Evolutionary conservation across 2,888 invertebrate species (phyloP), one percentile per base, ranked within the genome.

Genomic region (Sminthurides aquaticus): DNA sequence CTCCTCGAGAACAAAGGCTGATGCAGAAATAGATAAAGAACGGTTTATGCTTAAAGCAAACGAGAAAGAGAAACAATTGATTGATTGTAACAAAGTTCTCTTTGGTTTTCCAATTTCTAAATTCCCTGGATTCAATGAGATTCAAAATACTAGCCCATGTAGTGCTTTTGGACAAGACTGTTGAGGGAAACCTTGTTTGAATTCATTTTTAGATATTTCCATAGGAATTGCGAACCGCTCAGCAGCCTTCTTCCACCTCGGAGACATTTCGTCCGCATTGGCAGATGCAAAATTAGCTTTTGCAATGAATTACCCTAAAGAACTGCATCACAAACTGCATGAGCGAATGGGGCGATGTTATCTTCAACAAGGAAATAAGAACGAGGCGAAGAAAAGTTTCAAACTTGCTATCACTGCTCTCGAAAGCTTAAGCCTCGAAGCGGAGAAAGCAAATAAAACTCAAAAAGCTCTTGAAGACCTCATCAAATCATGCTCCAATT

Each of bases 151-250:
- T n/a, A n/a, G n/a, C n/a, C n/a, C n/a, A n/a, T n/a, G n/a, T n/a
- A n/a, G n/a, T n/a, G n/a, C n/a, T n/a, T n/a, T n/a, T n/a, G n/a
- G n/a, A n/a, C n/a, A n/a, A n/a, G n/a, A n/a, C n/a, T n/a, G n/a
- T n/a, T n/a, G n/a, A n/a, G n/a, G n/a, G n/a, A n/a, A n/a, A n/a
- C n/a, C n/a, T n/a, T n/a, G 43, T 34, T 34, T 34, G 43, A 34
- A 34, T 11, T 34, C 43, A n/a, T 8, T 49, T 60, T 1, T 48
- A 67, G 67, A 67, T 43, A 26, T 89, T 11, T 83, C 87, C 0
- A 76, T 87, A 55, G 86, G 87, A 0, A 79, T 88, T 25, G 86
- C 87, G 80, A 81, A 83, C 1, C 82, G 91, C 22, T 85, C 89
- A 0, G 83, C 85, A 68, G 81, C 85, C 18, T 81, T 90, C 1